Conservation (phyloP, 2,888 invertebrate genomes). For the Cerastoderma edule region DNA sequence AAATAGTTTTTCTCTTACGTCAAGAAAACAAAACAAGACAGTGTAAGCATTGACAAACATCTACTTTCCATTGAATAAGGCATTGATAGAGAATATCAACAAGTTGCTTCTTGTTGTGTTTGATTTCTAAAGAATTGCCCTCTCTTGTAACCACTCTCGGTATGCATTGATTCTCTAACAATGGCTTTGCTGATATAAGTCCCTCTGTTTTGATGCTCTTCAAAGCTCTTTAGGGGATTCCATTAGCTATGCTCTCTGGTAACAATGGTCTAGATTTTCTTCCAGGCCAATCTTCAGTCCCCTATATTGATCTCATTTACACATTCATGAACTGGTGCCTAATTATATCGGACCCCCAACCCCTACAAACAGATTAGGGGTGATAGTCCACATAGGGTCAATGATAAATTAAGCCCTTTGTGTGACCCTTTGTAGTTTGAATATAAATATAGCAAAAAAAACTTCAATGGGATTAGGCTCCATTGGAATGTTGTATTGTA, state of each 20-base stretch:
- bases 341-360: slow-evolving; percentile 9
- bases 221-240: too few relatives aligned
- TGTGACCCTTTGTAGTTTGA: slow-evolving; percentile 17
- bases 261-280: slow-evolving; percentile 16
- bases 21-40: too few relatives aligned
- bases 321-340: neutral
- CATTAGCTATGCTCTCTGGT: neutral
- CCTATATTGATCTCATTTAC: slow-evolving; percentile 21
- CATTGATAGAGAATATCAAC: too few relatives aligned
- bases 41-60: too few relatives aligned
- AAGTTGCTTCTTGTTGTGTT: too few relatives aligned
- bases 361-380: slow-evolving; percentile 27
- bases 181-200: too few relatives aligned
- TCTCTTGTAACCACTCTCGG: too few relatives aligned
- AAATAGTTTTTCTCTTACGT: too few relatives aligned
- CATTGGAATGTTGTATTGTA: slow-evolving; percentile 8
- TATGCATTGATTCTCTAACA: too few relatives aligned
- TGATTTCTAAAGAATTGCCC: too few relatives aligned
- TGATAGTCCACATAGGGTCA: slow-evolving; percentile 12
- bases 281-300: slow-evolving; percentile 2
- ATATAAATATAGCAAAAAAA: slow-evolving; percentile 5
- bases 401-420: slow-evolving; percentile 15
- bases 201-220: too few relatives aligned
- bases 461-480: slow-evolving; percentile 13
- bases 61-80: too few relatives aligned